Evolutionary conservation across 2,113 vertebrate genomes (phyloP).

Genomic region (Leucoraja erinaceus): DNA sequence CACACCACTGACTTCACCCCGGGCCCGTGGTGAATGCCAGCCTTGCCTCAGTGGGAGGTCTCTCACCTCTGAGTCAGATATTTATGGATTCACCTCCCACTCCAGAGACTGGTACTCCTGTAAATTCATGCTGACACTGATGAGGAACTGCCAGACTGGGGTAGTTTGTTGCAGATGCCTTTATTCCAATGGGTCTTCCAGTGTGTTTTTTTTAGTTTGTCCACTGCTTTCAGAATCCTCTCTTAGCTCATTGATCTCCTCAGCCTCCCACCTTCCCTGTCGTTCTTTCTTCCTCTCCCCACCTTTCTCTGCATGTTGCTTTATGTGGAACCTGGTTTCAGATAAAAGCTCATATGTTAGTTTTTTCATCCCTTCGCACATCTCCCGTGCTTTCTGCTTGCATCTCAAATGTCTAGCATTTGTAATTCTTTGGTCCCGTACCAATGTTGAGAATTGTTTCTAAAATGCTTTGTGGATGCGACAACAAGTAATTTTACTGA

Average conservation of each 20-base stretch:
- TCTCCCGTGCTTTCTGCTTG: too few relatives aligned
- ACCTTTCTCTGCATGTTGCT: too few relatives aligned
- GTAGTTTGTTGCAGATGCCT: background rate
- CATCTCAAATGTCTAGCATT: too few relatives aligned
- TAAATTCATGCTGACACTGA: background rate
- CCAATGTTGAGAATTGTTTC: background rate
- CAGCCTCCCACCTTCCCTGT: too few relatives aligned
- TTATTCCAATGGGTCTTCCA: background rate
- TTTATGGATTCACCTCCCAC: background rate
- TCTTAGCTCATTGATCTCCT: too few relatives aligned
- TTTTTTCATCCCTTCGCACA: too few relatives aligned
- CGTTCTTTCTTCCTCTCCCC: too few relatives aligned
- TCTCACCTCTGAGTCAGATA: constrained; percentile 21
- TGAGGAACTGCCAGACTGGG: background rate
- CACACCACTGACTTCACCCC: background rate
- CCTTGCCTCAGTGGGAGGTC: background rate
- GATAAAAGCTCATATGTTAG: too few relatives aligned
- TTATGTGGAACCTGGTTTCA: too few relatives aligned
- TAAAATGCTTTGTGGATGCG: background rate
- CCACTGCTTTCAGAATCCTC: too few relatives aligned
- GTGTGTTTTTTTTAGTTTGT: too few relatives aligned
- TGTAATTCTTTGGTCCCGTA: background rate
- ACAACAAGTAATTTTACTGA: background rate
- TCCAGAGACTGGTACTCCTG: background rate
- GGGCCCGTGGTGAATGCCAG: background rate